A percentile compares a stretch with the other conserved stretches of the same genome.
phyloP scores from a whole-genome alignment of 2,113 vertebrate species.

The Peromyscus polionotus region DNA sequence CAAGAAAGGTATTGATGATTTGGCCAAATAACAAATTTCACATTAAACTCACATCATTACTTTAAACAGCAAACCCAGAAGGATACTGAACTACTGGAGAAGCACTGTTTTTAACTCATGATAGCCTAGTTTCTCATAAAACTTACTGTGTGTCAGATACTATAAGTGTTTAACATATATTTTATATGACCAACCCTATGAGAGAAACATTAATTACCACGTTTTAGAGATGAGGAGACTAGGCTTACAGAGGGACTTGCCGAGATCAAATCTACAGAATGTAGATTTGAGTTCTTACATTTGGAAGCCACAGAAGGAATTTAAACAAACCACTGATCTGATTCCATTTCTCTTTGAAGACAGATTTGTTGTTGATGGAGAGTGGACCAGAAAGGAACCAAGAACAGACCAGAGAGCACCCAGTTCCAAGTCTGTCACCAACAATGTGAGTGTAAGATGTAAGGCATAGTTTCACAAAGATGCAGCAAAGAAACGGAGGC shows the following conservation, averaged over 20 bases:
- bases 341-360: constrained; percentile 25
- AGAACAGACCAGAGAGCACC: not conserved
- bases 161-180: not conserved
- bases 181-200: not conserved
- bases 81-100: constrained; percentile 11
- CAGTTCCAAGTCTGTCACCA: not conserved
- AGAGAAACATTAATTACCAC: not conserved
- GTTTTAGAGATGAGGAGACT: not conserved
- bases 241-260: not conserved
- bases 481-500: not conserved
- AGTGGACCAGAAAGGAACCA: not conserved
- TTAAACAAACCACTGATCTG: not conserved
- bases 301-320: not conserved
- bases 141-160: not conserved
- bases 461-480: not conserved
- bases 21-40: constrained; percentile 4
- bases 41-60: constrained; percentile 2
- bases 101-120: not conserved
- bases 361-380: not conserved
- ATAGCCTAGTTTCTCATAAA: not conserved
- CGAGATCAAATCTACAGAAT: not conserved
- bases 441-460: not conserved
- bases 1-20: not conserved
- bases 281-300: not conserved
- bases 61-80: not conserved